These are phyloP conservation scores for Pocillopora meandrina DNA, from an alignment of 92 coral and sea anemone species.

Conservation along the genomic window DNA sequence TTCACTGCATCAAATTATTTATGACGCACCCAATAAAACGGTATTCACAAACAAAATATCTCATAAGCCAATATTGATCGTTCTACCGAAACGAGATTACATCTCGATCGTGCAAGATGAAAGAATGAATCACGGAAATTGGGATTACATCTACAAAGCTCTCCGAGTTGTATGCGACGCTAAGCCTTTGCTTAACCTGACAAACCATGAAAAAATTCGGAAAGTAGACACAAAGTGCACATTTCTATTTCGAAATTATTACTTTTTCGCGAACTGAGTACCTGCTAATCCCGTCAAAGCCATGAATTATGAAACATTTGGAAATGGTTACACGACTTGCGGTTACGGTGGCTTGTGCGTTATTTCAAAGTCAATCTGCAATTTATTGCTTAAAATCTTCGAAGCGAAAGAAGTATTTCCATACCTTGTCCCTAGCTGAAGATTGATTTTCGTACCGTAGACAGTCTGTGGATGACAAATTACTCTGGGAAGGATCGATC, in stretches of 20 bases:
- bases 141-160: background rate
- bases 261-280: background rate
- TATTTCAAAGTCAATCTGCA: background rate
- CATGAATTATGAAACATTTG: slow-evolving; percentile 25
- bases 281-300: slow-evolving; percentile 8
- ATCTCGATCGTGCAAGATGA: too few species aligned
- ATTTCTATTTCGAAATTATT: background rate
- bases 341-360: background rate
- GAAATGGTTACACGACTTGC: background rate
- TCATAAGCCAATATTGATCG: background rate
- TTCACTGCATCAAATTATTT: slow-evolving; percentile 7
- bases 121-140: background rate
- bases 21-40: background rate
- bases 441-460: background rate
- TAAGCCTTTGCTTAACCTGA: background rate
- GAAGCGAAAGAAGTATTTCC: slow-evolving; percentile 9
- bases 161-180: background rate
- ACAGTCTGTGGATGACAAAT: slow-evolving; percentile 3
- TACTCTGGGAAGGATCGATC: background rate
- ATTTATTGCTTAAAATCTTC: background rate
- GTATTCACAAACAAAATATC: background rate
- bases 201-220: background rate
- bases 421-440: slow-evolving; percentile 1
- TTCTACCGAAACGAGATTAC: too few species aligned
- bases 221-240: background rate